phyloP scores from a whole-genome alignment of 2,888 invertebrate genomes.

The Tupiocoris notatus region DNA sequence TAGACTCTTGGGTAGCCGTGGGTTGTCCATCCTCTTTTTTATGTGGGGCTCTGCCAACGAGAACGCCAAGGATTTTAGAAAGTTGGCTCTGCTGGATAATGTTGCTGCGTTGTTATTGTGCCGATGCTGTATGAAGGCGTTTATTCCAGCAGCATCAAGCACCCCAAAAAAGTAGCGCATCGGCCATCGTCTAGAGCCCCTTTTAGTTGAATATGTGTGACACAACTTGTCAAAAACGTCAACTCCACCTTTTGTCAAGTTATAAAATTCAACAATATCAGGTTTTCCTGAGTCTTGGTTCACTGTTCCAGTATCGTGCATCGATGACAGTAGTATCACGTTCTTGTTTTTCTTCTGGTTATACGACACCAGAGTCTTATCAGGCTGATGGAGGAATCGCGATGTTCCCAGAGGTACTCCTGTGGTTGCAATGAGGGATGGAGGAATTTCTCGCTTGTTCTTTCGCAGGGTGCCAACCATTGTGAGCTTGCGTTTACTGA shows the following conservation, averaged over 20 bases:
- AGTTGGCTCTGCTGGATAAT: constrained; percentile 3
- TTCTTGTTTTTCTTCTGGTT: constrained; percentile 47
- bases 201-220: background rate
- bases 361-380: constrained; percentile 43
- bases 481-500: background rate
- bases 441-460: constrained; percentile 28
- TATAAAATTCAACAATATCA: background rate
- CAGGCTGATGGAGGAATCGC: constrained; percentile 4
- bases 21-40: constrained; percentile 1
- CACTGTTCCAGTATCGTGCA: background rate
- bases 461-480: background rate
- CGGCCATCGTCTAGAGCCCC: constrained; percentile 16
- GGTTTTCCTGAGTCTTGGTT: constrained; percentile 1
- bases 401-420: constrained; percentile 7
- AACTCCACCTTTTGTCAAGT: constrained; percentile 18
- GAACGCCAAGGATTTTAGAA: constrained; percentile 17
- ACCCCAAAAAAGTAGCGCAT: constrained; percentile 11
- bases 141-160: constrained; percentile 2
- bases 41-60: constrained; percentile 20
- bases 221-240: constrained; percentile 11
- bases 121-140: constrained; percentile 9
- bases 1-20: constrained; percentile 14
- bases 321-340: constrained; percentile 39
- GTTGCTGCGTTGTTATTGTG: background rate
- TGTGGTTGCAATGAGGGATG: background rate